Base-by-base conservation (phyloP, 2,797 vertebrate species). In the Enteromius anoplus region DNA sequence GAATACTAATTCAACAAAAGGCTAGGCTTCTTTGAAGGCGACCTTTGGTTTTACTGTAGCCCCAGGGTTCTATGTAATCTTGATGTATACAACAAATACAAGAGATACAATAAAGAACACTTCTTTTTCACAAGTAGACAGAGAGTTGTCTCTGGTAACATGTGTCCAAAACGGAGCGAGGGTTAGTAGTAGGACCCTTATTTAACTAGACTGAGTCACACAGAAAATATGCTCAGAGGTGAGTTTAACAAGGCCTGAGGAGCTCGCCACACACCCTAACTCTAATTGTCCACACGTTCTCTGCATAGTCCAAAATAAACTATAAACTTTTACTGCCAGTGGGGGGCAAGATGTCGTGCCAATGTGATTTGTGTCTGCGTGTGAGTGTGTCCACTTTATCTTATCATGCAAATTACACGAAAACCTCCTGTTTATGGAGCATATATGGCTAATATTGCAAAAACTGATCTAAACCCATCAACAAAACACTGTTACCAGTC, bases 301-400 rank as follows among this genome's bases (percentile, higher is more conserved):
- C 42, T 32, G 42, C 76, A 78, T 47, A 76, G 42, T 82, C 85
- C 80, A 84, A 86, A 81, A 88, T 82, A 88, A 86, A 85, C 85
- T 81, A 81, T 88, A 88, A 88, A 81, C n/a, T 40, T 87, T 84
- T 84, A 85, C 47, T 65, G 68, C 37, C 81, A 37, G 60, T 77
- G 66, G 77, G n/a, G 49, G 68, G 72, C 60, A 73, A 40, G 29
- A 82, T 55, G 49, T 47, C 68, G 4, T 51, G 73, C 58, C 66
- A 65, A 15, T 71, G 45, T 34, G 62, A 55, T 77, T 37, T 78
- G 49, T 80, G 23, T 62, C 5, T n/a, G 21, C 23, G 15, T 40
- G 66, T 21, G 65, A 11, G 65, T n/a, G 65, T 29, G 69, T 73
- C 47, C 62, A 80, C 2, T 53, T 64, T 70, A 53, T n/a, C 69